Percentiles rank a stretch among this genome's conserved stretches.
Conservation (phyloP, 2,888 invertebrate species). For the Lamellibrachia columna region DNA sequence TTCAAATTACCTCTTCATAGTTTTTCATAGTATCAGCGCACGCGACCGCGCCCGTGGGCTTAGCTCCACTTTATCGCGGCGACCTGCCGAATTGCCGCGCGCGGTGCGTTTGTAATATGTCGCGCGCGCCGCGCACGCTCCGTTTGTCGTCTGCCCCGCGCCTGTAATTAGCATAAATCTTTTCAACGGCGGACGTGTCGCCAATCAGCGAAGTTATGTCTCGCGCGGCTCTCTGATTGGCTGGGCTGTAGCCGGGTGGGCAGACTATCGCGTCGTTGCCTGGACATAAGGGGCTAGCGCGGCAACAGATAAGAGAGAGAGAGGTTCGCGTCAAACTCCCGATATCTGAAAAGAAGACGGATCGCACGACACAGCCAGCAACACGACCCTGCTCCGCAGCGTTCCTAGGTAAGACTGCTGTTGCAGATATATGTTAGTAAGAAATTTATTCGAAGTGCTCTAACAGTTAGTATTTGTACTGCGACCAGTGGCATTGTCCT, state of each 20-base stretch:
- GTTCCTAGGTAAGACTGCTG: neutral
- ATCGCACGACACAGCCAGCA: neutral
- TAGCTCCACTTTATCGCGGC: neutral
- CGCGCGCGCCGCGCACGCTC: neutral
- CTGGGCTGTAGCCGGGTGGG: neutral
- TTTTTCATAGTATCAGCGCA: too few species aligned
- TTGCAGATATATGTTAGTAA: neutral
- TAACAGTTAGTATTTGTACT: too few species aligned
- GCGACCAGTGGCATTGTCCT: too few species aligned
- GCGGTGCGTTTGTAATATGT: neutral
- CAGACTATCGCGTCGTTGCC: neutral
- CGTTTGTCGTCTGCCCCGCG: neutral
- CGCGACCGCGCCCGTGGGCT: too few species aligned
- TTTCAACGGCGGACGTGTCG: neutral
- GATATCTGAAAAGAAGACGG: conserved; percentile 1
- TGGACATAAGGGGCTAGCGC: neutral
- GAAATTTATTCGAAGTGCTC: neutral
- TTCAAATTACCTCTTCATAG: too few species aligned
- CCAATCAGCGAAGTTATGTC: neutral
- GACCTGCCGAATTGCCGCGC: neutral
- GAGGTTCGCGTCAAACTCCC: neutral
- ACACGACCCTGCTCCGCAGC: neutral
- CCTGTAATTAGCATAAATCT: neutral
- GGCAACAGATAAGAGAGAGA: neutral
- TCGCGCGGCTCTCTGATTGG: neutral